phyloP scores from a whole-genome alignment of 2,797 vertebrate genomes.

The Thalassophryne amazonica region DNA sequence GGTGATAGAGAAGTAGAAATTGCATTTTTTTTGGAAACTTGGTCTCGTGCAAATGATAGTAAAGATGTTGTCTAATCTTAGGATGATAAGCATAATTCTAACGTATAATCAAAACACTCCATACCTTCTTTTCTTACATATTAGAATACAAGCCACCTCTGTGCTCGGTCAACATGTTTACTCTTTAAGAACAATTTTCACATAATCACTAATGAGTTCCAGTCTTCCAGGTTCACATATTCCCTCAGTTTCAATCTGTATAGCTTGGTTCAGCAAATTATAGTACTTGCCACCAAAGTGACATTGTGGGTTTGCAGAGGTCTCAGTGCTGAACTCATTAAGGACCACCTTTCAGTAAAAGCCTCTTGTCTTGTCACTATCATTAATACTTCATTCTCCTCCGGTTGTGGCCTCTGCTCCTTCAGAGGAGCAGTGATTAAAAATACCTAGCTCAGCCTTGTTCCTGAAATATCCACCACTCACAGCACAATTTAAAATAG shows the following conservation, averaged over 20 bases:
- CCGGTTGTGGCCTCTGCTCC: slow-evolving; percentile 9
- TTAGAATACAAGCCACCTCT: background rate
- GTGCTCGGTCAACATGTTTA: background rate
- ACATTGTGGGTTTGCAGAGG: background rate
- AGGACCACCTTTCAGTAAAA: slow-evolving; percentile 2
- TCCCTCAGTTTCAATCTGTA: too few relatives aligned
- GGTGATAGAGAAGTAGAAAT: too few relatives aligned
- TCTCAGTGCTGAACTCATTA: slow-evolving; percentile 21
- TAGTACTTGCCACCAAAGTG: slow-evolving; percentile 21
- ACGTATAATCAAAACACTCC: background rate
- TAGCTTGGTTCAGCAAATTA: slow-evolving; percentile 25
- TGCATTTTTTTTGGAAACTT: too few relatives aligned
- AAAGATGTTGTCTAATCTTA: too few relatives aligned
- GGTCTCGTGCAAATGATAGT: too few relatives aligned
- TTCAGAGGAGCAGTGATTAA: slow-evolving; percentile 27
- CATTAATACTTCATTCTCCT: slow-evolving; percentile 6
- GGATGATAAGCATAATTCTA: too few relatives aligned
- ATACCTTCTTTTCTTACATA: background rate
- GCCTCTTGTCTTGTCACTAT: slow-evolving; percentile 2
- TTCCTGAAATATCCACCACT: slow-evolving; percentile 20
- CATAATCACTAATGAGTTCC: slow-evolving; percentile 11
- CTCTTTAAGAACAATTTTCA: background rate
- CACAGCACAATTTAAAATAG: slow-evolving; percentile 7
- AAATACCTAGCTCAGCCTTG: slow-evolving; percentile 15
- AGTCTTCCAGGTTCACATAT: too few relatives aligned